Evolutionary conservation across 2,113 vertebrate genomes (phyloP), one percentile per base, ranked within the genome.

Genomic region (Anthoscopus minutus): DNA sequence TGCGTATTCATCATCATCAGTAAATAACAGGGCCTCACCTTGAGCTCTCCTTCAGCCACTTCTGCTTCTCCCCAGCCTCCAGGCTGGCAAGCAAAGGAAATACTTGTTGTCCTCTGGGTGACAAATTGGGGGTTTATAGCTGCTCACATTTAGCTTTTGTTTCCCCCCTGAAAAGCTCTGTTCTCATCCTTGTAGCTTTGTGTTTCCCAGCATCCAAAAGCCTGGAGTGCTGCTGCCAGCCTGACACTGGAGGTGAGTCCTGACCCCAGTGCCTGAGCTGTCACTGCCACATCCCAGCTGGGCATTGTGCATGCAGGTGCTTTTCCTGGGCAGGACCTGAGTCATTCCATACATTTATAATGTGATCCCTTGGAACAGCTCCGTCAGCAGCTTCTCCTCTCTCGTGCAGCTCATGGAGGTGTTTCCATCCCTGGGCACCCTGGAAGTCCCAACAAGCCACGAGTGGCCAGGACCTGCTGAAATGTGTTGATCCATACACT

Each of bases 1-100:
- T 92, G 72, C 67, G 85, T 91, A 57, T 90, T 96, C 82, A 92
- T 38, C 66, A 70, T 3, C 62, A 76, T 70, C 82, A 80, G 89
- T 92, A 93, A 94, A 92, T 94, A 94, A 94, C 1, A n/a, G 2
- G 78, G 78, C 4, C 67, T 94, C 93, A 94, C 92, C 94, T 96
- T 93, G 65, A 93, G 92, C 77, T 96, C 84, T 96, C 92, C 88
- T 96, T 92, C 90, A 91, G 73, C 81, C 54, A 24, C 65, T 93
- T 74, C 81, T 93, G 48, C 54, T 91, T 73, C 50, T 91, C 62
- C 65, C 57, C 89, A 83, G 45, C 69, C 72, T 78, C 57, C 13
- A 23, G 65, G 33, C 80, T 65, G 56, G 81, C 65, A 35, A 73
- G 47, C 64, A 61, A 67, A 69, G 66, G 82, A 70, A 88, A 87